Evolutionary conservation across 2,888 invertebrate species (phyloP).

Genomic region (Neuroscelio doddi): DNA sequence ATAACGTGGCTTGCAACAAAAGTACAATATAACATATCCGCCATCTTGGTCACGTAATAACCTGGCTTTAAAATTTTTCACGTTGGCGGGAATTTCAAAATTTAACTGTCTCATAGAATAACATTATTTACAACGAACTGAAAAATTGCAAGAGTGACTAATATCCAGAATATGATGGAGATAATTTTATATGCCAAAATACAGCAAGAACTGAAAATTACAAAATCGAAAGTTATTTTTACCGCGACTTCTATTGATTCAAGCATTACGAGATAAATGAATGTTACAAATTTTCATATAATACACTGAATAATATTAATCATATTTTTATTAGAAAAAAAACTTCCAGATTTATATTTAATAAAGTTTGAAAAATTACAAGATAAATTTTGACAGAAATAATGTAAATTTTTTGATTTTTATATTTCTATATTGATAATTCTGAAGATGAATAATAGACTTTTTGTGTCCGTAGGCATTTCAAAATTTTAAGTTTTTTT

Average conservation of each 20-base stretch:
- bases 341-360: neutral
- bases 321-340: neutral
- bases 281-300: no score
- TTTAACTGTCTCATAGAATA: neutral
- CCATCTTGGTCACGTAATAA: slow-evolving; percentile 9
- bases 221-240: slow-evolving; percentile 25
- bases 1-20: neutral
- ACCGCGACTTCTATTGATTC: slow-evolving; percentile 25
- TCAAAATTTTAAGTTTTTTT: slow-evolving; percentile 3
- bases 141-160: slow-evolving; percentile 19
- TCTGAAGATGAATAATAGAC: no score
- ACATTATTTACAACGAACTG: slow-evolving; percentile 3
- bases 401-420: neutral
- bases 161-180: slow-evolving; percentile 14
- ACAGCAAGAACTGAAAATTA: slow-evolving; percentile 26
- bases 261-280: slow-evolving; percentile 15
- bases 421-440: neutral
- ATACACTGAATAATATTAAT: no score
- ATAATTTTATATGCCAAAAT: slow-evolving; percentile 21
- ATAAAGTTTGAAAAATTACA: slow-evolving; percentile 1
- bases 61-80: neutral
- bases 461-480: neutral
- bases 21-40: neutral
- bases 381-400: slow-evolving; percentile 4
- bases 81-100: slow-evolving; percentile 10